Evolutionary conservation across 2,797 vertebrate species (phyloP), one percentile per base, ranked within the genome.

Genomic region (Coracias cyanogaster): DNA sequence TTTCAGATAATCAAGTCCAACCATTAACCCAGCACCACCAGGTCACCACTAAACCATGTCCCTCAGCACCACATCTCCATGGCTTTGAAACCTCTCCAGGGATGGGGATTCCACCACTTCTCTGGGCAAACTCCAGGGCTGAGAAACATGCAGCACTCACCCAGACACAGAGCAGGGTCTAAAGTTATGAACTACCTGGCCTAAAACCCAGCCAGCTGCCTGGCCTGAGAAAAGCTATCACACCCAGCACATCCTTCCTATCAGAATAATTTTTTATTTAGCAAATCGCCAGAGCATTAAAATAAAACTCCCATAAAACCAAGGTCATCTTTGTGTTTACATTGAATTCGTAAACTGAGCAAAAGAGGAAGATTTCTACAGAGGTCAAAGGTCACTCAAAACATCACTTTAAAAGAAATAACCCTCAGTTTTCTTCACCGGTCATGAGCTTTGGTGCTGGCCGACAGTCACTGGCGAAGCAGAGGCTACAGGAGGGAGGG

Each of bases 331-430:
- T 96, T 51, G 51, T 72, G 71, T 97, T 97, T 82, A 66, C 82
- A 52, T 1, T 29, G 82, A 79, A 88, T 19, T 79, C 0, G 16
- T 94, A 96, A 94, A 94, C 97, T 94, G 97, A 97, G 97, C 96
- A 90, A 98, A 82, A 98, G 97, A 79, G 94, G 98, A 98, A 99
- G 98, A 98, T 98, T 98, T 98, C 98, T 98, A 98, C 98, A 98
- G 98, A 98, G 98, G 98, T 98, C 98, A 98, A 97, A 98, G 96
- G 91, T 98, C 97, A 95, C 96, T 95, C 96, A 92, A 51, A 97
- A 97, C 94, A 97, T 98, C 98, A 98, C 98, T 98, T 98, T 98
- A 97, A 98, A 98, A 98, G 98, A 98, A 98, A 98, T 96, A 98
- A n/a, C n/a, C 41, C 9, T 90, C 86, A 82, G 74, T 97, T 98